These are phyloP conservation scores for Geococcyx californianus DNA, from an alignment of 2,113 vertebrate genomes.

Conservation along the genomic window DNA sequence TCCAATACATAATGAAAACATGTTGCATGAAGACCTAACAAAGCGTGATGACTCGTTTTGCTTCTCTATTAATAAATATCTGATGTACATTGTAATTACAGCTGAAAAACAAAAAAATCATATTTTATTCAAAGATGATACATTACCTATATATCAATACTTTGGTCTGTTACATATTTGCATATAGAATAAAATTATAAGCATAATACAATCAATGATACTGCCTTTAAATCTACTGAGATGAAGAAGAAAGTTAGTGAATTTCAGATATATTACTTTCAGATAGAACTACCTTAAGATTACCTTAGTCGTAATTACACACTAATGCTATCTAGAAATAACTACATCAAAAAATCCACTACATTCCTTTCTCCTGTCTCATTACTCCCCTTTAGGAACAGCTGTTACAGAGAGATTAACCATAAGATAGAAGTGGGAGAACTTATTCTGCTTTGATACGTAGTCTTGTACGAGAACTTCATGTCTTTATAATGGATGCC, in stretches of 20 bases:
- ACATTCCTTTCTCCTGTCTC: neutral
- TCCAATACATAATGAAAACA: conserved; percentile 74
- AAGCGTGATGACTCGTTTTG: conserved; percentile 68
- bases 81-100: conserved; percentile 84
- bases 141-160: neutral
- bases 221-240: neutral
- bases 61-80: conserved; percentile 87
- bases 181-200: neutral
- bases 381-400: neutral
- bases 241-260: neutral
- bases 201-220: neutral
- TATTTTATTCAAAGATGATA: neutral
- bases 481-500: neutral
- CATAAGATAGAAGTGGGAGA: neutral
- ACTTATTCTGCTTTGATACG: neutral
- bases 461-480: neutral
- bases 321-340: neutral
- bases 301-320: neutral
- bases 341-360: neutral
- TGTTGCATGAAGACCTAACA: conserved; percentile 73
- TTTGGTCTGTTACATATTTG: neutral
- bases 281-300: neutral
- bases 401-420: neutral
- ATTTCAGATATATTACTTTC: neutral
- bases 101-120: conserved; percentile 70